Conservation (phyloP, 2,888 invertebrate species). For the Hemaris fuciformis region DNA sequence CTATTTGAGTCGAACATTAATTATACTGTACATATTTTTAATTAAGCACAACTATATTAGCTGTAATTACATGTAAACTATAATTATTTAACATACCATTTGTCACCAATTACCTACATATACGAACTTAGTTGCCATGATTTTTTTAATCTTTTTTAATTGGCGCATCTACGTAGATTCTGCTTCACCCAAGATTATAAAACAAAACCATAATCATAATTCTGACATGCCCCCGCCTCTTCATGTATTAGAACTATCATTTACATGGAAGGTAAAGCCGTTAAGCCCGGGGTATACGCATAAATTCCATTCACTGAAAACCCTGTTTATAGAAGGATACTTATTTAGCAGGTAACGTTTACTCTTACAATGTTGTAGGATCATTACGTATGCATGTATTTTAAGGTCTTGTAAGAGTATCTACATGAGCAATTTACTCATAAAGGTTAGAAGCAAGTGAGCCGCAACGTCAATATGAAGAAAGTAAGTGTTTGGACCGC, state of each 20-base stretch:
- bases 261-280: slow-evolving; percentile 12
- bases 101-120: not conserved
- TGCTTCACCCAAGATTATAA: slow-evolving; percentile 11
- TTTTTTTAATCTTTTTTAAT: not conserved
- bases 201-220: slow-evolving; percentile 14
- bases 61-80: not conserved
- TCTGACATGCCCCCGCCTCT: not conserved
- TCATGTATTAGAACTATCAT: slow-evolving; percentile 16
- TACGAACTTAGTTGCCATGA: not conserved
- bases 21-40: not conserved
- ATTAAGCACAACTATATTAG: not conserved
- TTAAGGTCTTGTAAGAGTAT: slow-evolving; percentile 13
- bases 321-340: slow-evolving; percentile 31
- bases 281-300: slow-evolving; percentile 31
- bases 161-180: not conserved
- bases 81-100: not conserved
- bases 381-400: slow-evolving; percentile 19
- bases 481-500: not conserved
- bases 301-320: slow-evolving; percentile 46
- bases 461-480: not conserved
- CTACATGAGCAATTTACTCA: slow-evolving; percentile 3
- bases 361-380: slow-evolving; percentile 23
- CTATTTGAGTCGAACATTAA: slow-evolving; percentile 7
- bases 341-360: slow-evolving; percentile 14
- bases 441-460: slow-evolving; percentile 1